Evolutionary conservation across 2,113 vertebrate species (phyloP).

Genomic region (Leiothrix lutea): DNA sequence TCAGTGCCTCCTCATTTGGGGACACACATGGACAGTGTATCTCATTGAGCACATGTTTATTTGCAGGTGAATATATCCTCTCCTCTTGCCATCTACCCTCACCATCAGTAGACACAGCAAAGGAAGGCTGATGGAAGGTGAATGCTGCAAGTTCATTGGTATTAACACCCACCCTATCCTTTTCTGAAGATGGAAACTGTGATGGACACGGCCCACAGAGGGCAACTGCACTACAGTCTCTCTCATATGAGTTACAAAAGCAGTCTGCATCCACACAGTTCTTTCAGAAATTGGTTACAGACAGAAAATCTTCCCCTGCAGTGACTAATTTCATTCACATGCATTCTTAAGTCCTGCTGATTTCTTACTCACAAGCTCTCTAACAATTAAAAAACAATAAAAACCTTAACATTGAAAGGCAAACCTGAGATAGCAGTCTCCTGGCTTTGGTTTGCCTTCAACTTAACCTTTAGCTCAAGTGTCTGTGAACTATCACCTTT

Average conservation of each 20-base stretch:
- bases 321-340: constrained; percentile 13
- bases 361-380: constrained; percentile 44
- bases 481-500: background rate
- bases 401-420: background rate
- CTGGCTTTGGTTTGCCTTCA: background rate
- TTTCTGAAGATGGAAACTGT: constrained; percentile 25
- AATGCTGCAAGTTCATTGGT: background rate
- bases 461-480: background rate
- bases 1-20: background rate
- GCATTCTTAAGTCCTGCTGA: constrained; percentile 25
- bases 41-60: background rate
- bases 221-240: background rate
- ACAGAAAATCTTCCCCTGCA: background rate
- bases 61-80: background rate
- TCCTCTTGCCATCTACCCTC: background rate
- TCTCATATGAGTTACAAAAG: constrained; percentile 24
- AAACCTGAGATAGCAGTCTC: background rate
- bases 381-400: background rate
- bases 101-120: background rate
- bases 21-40: background rate
- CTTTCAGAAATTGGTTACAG: constrained; percentile 41
- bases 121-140: background rate
- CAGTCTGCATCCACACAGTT: constrained; percentile 30
- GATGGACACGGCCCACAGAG: constrained; percentile 1
- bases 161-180: background rate